These are phyloP conservation scores for Aphodius sticticus DNA, from an alignment of 2,888 invertebrate species.

Conservation along the genomic window DNA sequence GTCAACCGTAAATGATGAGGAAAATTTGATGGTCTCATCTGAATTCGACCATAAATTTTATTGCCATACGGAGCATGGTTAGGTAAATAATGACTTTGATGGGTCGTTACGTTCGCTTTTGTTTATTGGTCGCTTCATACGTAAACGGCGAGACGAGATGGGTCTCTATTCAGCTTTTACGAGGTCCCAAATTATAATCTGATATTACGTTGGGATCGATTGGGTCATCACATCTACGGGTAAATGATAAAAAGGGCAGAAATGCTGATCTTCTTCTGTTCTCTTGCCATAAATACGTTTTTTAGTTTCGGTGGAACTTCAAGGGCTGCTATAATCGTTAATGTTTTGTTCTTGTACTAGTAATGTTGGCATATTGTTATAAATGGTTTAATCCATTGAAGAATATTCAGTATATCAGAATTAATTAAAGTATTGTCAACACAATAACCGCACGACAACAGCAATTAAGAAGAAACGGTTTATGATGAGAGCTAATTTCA, in stretches of 20 bases:
- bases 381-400: too few relatives aligned
- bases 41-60: not conserved
- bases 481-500: not conserved
- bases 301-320: too few relatives aligned
- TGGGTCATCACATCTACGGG: not conserved
- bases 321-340: too few relatives aligned
- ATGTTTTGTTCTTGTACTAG: too few relatives aligned
- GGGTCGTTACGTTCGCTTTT: not conserved
- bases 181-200: not conserved
- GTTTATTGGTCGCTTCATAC: not conserved
- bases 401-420: too few relatives aligned
- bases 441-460: not conserved
- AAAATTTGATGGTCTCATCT: not conserved
- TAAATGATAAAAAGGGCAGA: not conserved
- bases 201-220: not conserved
- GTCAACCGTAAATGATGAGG: not conserved
- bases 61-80: not conserved
- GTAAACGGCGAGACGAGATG: not conserved
- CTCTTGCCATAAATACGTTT: too few relatives aligned
- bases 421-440: too few relatives aligned
- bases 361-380: too few relatives aligned
- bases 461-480: not conserved
- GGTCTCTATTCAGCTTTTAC: not conserved
- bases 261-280: not conserved
- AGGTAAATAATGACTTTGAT: not conserved